Base-by-base conservation (phyloP, 2,113 vertebrate species). In the Pseudolaguvia tuberculata region DNA sequence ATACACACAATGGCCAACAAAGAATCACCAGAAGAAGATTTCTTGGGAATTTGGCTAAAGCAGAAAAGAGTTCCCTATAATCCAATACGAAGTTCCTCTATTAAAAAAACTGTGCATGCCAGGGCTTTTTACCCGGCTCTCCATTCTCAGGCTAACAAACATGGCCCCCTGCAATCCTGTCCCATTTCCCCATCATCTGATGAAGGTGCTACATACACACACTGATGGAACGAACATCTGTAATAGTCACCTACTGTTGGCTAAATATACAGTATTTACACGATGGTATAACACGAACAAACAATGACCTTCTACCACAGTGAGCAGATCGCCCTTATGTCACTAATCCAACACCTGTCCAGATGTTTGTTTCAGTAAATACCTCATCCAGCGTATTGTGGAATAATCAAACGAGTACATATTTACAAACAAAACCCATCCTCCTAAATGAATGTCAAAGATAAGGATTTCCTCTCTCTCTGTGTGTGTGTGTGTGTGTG, bases 401-500 rank as follows among this genome's bases (percentile, higher is more conserved):
- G 82, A 86, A 83, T 78, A 86, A 83, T 78, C 73, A 74, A 87
- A 89, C 85, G 86, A 86, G 86, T 86, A 87, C 84, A 86, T 90
- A 90, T 90, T 86, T 90, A 90, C 89, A 91, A 84, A 78, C 75
- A 78, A 86, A 82, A 2, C 35, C 67, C 31, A 69, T 73, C 79
- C 72, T 61, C 79, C 68, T 23, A 73, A 76, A 79, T 68, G 81
- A 79, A 79, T 85, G 84, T 77, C 65, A 85, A 82, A 85, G 65
- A 78, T 72, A 75, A 59, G 45, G 74, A 21, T 82, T 78, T 80
- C 77, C 82, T 81, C 82, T 88, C 80, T 86, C 83, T 88, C 79
- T 86, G 51, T 83, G 50, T 84, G 84, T 85, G 83, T 86, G 83
- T 88, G 79, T 86, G 51, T 83, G 42, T 85, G 84, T 85, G 83